Base-by-base conservation (phyloP, 2,888 invertebrate species). In the Rhagonycha lutea region DNA sequence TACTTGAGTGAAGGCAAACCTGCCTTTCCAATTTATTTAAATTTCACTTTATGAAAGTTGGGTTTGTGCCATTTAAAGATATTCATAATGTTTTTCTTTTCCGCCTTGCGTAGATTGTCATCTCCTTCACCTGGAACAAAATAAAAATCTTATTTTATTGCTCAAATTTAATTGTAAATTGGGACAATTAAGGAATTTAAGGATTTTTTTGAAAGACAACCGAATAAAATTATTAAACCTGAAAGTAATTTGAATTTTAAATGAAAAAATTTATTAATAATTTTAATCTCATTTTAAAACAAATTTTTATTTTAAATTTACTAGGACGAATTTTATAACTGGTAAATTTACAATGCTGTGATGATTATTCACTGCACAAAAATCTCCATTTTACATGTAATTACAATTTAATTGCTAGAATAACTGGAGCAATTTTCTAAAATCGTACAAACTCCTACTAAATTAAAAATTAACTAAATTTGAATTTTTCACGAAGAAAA, bases 11-110 rank as follows among this genome's bases (percentile, higher is more conserved):
- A 78, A 80, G 78, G 80, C 76, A 71, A 67, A 68, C 68, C 73
- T 69, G 67, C 14, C 62, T 32, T 61, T 73, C 69, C 68, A 72
- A 69, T 80, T 81, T 82, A 82, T 83, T 86, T 87, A 80, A 86
- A 86, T 84, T 86, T 86, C 79, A 86, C 86, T 85, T 86, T 86
- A 82, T 86, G 86, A 81, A 84, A 86, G 81, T 85, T 85, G 69
- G 85, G 85, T 81, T 84, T 86, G 79, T 79, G 83, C 82, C 84
- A 81, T 80, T 85, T 85, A 74, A 80, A 79, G 81, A 81, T 78
- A 81, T 81, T 87, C 86, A 86, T 86, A 85, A 85, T 86, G 83
- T 83, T 80, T 73, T 77, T 76, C 71, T 74, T 68, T 79, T 63
- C 76, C 72, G 70, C 76, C 74, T 74, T 68, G 67, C 74, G 70